Evolutionary conservation across 2,888 invertebrate species (phyloP).

Genomic region (Drepana falcataria): DNA sequence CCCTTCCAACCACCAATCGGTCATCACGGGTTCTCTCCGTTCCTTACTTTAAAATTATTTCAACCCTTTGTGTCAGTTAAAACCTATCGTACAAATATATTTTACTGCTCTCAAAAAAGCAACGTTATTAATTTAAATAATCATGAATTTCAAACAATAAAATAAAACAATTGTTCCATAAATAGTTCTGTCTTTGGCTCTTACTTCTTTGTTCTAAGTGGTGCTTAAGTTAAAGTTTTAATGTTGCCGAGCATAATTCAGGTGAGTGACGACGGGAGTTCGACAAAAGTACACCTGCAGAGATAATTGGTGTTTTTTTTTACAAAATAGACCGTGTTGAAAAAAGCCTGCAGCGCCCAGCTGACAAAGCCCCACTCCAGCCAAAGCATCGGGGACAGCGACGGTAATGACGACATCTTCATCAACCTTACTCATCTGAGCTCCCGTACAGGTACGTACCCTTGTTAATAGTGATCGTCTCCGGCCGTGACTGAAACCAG

Average conservation of each 20-base stretch:
- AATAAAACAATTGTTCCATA: no score
- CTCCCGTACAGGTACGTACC: conserved; percentile 44
- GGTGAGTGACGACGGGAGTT: neutral
- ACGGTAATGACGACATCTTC: conserved; percentile 59
- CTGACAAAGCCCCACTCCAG: conserved; percentile 55
- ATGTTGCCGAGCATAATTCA: neutral
- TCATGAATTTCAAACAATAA: no score
- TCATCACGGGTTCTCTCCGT: neutral
- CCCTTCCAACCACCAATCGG: neutral
- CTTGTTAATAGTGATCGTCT: neutral
- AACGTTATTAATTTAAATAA: no score
- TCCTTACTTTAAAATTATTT: no score
- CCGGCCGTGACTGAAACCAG: no score
- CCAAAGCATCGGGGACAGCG: conserved; percentile 53
- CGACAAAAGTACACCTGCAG: no score
- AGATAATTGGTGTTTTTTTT: conserved; percentile 5
- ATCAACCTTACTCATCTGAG: conserved; percentile 52
- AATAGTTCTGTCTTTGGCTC: neutral
- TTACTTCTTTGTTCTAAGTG: neutral
- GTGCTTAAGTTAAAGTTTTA: neutral
- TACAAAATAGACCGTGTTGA: conserved; percentile 45
- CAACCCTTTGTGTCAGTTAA: no score
- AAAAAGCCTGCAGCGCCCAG: conserved; percentile 61
- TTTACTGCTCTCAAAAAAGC: no score
- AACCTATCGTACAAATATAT: no score